Evolutionary conservation across 1,140 invertebrate genomes (phyloP).

Genomic region (Drosophila rufa): DNA sequence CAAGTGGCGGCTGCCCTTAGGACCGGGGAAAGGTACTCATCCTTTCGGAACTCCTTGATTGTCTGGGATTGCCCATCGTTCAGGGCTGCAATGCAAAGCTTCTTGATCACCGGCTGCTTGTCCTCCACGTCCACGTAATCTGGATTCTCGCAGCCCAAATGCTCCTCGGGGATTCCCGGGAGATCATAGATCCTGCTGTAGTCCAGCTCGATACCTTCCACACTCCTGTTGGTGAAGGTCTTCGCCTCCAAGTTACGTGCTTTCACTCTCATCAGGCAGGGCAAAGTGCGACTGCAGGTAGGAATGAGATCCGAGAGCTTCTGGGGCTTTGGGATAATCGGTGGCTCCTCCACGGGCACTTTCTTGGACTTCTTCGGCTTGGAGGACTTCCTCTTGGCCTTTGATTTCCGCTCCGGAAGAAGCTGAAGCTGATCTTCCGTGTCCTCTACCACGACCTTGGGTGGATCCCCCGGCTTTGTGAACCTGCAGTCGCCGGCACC

Average conservation of each 20-base stretch:
- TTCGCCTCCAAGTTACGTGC: rapidly evolving
- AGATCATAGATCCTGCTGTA: slow-evolving; percentile 47
- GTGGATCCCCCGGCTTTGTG: neutral
- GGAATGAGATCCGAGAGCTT: slow-evolving; percentile 25
- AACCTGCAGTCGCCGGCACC: slow-evolving; percentile 4
- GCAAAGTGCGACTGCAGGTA: slow-evolving; percentile 9
- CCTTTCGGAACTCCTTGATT: neutral
- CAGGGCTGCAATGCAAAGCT: slow-evolving; percentile 32
- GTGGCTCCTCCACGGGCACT: no score
- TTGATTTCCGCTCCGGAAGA: no score
- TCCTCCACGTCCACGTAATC: slow-evolving; percentile 24
- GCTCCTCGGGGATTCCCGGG: neutral
- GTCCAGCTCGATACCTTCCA: slow-evolving; percentile 26
- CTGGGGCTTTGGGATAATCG: neutral
- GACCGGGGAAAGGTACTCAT: neutral
- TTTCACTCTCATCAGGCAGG: neutral
- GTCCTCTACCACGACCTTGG: neutral
- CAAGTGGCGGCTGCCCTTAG: slow-evolving; percentile 22
- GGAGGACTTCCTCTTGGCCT: no score
- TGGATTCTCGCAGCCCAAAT: neutral
- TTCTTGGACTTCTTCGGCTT: neutral
- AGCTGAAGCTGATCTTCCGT: no score
- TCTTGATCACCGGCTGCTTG: slow-evolving; percentile 20
- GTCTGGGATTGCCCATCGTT: neutral
- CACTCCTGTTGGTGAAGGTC: neutral